These are phyloP conservation scores for Adineta ricciae DNA, from an alignment of 2,888 invertebrate genomes.

Conservation along the genomic window DNA sequence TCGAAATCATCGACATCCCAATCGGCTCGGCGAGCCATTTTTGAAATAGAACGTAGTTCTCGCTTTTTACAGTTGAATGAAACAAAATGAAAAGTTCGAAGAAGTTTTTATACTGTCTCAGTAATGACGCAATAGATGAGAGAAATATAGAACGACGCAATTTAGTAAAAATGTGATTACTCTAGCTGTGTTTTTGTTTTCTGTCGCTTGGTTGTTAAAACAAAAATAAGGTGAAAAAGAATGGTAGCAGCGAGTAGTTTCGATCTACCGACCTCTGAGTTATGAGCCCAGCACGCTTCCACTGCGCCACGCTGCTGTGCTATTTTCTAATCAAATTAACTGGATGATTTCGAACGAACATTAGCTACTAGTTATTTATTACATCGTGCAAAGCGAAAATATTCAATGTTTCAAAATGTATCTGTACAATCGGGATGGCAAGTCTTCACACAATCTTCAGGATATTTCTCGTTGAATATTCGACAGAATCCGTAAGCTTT, in stretches of 20 bases:
- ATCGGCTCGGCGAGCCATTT: not conserved
- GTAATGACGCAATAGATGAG: not conserved
- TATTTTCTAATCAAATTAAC: not conserved
- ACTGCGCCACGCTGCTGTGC: slow-evolving; percentile 35
- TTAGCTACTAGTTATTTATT: not conserved
- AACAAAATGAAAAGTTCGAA: too few relatives aligned
- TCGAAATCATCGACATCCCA: not conserved
- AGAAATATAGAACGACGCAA: not conserved
- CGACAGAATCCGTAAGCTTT: not conserved
- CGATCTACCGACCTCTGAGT: slow-evolving; percentile 35
- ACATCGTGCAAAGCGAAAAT: not conserved
- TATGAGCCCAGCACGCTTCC: slow-evolving; percentile 35
- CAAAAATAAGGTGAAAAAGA: not conserved
- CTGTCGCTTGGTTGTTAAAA: not conserved
- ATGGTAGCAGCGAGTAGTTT: slow-evolving; percentile 35
- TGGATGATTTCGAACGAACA: not conserved
- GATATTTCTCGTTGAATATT: not conserved
- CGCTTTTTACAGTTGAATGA: not conserved
- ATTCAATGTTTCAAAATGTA: not conserved
- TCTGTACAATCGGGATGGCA: not conserved
- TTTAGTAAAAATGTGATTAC: not conserved
- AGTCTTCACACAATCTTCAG: not conserved
- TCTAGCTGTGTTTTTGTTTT: not conserved
- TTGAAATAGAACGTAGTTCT: not conserved
- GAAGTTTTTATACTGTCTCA: not conserved